Evolutionary conservation across 1,140 invertebrate species (phyloP).

Genomic region (Potamilus streckersoni): DNA sequence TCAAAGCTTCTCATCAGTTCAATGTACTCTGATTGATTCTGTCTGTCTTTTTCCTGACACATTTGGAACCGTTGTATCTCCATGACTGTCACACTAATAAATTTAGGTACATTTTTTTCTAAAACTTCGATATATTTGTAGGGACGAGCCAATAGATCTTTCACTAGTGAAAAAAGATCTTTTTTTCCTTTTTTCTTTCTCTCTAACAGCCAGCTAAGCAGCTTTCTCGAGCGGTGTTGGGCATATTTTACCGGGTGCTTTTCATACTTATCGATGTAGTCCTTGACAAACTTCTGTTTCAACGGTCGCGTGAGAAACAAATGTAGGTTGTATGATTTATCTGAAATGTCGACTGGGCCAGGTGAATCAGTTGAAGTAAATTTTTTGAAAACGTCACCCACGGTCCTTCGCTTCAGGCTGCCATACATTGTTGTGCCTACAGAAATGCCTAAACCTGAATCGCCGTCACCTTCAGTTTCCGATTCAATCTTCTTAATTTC

Average conservation of each 20-base stretch:
- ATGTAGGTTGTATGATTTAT: conserved; percentile 7
- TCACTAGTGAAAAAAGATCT: conserved; percentile 7
- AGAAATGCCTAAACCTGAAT: neutral
- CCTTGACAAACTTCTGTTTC: conserved; percentile 14
- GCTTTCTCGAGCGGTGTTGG: conserved; percentile 16
- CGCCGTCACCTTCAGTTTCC: neutral
- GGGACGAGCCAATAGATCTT: conserved; percentile 14
- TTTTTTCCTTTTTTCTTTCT: conserved; percentile 23
- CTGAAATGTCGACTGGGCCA: conserved; percentile 6
- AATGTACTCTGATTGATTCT: conserved; percentile 5
- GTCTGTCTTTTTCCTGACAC: conserved; percentile 11
- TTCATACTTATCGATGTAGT: conserved; percentile 12
- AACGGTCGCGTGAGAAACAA: conserved; percentile 7
- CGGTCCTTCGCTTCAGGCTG: conserved; percentile 9
- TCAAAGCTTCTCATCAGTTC: conserved; percentile 20
- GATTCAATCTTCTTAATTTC: conserved; percentile 21
- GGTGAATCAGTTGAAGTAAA: too few relatives aligned
- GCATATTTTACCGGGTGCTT: conserved; percentile 7
- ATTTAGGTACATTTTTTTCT: conserved; percentile 19
- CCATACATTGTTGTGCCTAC: conserved; percentile 9
- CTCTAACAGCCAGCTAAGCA: conserved; percentile 11
- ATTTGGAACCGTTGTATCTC: conserved; percentile 14
- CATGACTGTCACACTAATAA: conserved; percentile 14
- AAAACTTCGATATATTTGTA: conserved; percentile 17
- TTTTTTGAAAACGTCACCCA: conserved; percentile 6